phyloP scores from a whole-genome alignment of 2,797 vertebrate genomes.

The Cynopterus sphinx region DNA sequence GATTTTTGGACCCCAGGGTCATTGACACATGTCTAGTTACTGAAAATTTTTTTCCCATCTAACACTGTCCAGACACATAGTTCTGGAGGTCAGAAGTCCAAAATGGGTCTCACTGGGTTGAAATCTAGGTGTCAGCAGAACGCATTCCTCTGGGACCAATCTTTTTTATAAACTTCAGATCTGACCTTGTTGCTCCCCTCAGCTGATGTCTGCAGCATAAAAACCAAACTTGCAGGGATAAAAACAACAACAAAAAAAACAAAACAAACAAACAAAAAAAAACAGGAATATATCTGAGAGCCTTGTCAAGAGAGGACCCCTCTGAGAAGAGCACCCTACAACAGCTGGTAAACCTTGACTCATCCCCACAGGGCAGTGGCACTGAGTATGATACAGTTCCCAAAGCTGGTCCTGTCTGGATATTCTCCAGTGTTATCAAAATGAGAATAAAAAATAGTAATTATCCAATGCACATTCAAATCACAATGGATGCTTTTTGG shows the following conservation, averaged over 20 bases:
- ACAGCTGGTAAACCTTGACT: neutral
- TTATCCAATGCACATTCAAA: fast-evolving
- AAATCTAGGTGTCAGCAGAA: neutral
- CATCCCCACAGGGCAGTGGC: neutral
- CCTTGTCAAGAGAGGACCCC: neutral
- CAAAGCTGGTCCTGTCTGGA: neutral
- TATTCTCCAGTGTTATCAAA: neutral
- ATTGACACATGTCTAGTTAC: neutral
- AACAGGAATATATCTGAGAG: neutral
- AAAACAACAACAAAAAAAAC: too few species aligned
- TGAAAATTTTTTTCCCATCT: neutral
- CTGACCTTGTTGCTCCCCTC: neutral
- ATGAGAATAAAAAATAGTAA: neutral
- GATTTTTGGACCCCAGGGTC: neutral
- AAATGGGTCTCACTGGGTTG: neutral
- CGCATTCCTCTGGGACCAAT: neutral
- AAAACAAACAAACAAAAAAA: too few species aligned
- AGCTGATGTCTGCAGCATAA: neutral
- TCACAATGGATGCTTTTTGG: neutral
- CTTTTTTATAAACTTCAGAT: neutral
- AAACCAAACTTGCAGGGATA: neutral
- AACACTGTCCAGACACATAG: neutral
- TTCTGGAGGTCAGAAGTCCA: neutral
- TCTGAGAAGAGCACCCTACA: neutral
- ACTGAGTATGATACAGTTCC: fast-evolving